Base-by-base conservation (phyloP, 1,140 invertebrate species). In the Pristionchus pacificus region DNA sequence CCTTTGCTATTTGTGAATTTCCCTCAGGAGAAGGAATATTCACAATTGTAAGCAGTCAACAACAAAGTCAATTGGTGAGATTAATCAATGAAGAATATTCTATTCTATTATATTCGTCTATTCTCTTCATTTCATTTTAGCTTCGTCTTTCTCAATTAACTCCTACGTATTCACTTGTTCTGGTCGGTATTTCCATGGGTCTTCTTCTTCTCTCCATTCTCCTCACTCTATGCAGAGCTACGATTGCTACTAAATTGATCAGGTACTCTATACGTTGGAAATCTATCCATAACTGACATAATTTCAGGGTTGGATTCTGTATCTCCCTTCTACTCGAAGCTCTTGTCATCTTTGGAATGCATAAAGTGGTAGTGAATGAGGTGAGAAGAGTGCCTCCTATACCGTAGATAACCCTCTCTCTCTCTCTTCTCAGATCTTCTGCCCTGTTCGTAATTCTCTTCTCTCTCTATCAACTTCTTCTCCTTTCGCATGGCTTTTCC, bases 1-100 rank as follows among this genome's bases (percentile, higher is more conserved):
- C 71, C 49, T 74, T 79, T 74, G 80, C 74, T 1, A 71, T 65
- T 14, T 79, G 78, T 63, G 65, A 78, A 74, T 81, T 75, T 62
- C 33, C 30, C 14, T 14, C 15, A 25, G 71, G 74, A 6, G 74
- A 73, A 49, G 38, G 38, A 10, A 6, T 49, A 6, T 49, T 49
- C 38, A 49, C 38, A 49, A 19, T 49, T 49, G 19, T 49, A 6
- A 49, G 38, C 38, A 49, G 38, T 49, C 38, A 49, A 49, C 38
- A 49, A 49, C 38, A 49, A 6, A 49, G 19, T 49, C 19, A 6
- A 49, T 49, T 49, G 6, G 38, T 49, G 6, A 49, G 38, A 10
- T 49, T 19, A 6, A n/a, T n/a, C n/a, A n/a, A n/a, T n/a, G n/a
- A n/a, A n/a, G n/a, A n/a, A n/a, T n/a, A 6, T 19, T 49, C 19